phyloP scores from a whole-genome alignment of 2,797 vertebrate species.

The Rhabdophis nuchalis region DNA sequence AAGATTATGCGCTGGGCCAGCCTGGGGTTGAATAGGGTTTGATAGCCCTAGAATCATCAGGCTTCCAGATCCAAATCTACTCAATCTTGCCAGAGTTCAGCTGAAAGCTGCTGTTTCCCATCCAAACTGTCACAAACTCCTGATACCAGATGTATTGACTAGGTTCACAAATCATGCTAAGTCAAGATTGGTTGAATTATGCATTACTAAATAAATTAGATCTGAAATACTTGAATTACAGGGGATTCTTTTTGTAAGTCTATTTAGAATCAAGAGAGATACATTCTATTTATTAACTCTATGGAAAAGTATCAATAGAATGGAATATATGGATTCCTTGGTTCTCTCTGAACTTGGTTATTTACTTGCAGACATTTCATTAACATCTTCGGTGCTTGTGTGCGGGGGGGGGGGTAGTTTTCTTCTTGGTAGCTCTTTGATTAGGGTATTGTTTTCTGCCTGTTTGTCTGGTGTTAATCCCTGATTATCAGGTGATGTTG shows the following conservation, averaged over 20 bases:
- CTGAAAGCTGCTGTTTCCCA: not conserved
- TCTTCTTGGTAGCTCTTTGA: not conserved
- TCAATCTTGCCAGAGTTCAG: not conserved
- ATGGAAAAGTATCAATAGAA: not conserved
- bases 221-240: not conserved
- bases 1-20: not conserved
- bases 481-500: too few species aligned
- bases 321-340: not conserved
- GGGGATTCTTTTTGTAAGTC: not conserved
- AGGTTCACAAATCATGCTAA: not conserved
- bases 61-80: not conserved
- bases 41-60: not conserved
- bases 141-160: not conserved
- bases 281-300: not conserved
- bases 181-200: not conserved
- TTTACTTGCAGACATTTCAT: not conserved
- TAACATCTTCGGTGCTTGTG: not conserved
- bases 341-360: not conserved
- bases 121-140: not conserved
- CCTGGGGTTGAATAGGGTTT: not conserved
- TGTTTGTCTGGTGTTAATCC: not conserved
- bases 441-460: not conserved
- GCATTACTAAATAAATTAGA: not conserved
- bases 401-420: not conserved
- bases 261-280: not conserved